Base-by-base conservation (phyloP, 2,113 vertebrate genomes). In the Poeciliopsis occidentalis region DNA sequence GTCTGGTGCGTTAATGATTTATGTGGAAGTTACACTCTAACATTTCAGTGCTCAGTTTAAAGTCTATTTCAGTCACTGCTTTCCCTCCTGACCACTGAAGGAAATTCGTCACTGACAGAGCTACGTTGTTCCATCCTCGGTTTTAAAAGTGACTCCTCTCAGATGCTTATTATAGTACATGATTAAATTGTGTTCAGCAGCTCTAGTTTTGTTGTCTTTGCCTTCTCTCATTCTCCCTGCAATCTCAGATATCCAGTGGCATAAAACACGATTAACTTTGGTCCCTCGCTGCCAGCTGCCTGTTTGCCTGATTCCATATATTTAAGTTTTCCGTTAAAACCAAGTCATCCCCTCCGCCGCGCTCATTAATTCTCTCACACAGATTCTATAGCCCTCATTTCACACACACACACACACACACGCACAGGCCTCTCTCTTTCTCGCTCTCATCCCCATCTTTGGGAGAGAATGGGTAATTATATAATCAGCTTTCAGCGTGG, bases 401-500 rank as follows among this genome's bases (percentile, higher is more conserved):
- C 34, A 10, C 32, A 34, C 34, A 5, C 31, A 5, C 31, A 7
- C 31, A 32, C 34, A 34, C 31, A 32, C 31, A 7, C 31, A 34
- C 7, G 1, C 84, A 3, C 75, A 78, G 54, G 17, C 27, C 69
- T 79, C 71, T 61, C 80, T 79, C 79, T 73, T 84, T 34, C 32
- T 34, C 34, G 0, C 8, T 34, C 34, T 37, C 34, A 37, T 37
- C 34, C 67, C 85, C 81, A 78, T 84, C 82, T 79, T 84, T 84
- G 63, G 74, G 63, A 88, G 87, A 89, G 84, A 92, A 91, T 86
- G 88, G 84, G 76, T 92, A 91, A 92, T 87, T 91, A 88, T 90
- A 90, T 88, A 83, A 91, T 90, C 86, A 88, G 90, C 89, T 91
- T 87, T 88, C 77, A 82, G 85, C 7, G 41, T 89, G 72, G 81